Evolutionary conservation across 2,888 invertebrate species (phyloP).

Genomic region (Teleogryllus oceanicus): DNA sequence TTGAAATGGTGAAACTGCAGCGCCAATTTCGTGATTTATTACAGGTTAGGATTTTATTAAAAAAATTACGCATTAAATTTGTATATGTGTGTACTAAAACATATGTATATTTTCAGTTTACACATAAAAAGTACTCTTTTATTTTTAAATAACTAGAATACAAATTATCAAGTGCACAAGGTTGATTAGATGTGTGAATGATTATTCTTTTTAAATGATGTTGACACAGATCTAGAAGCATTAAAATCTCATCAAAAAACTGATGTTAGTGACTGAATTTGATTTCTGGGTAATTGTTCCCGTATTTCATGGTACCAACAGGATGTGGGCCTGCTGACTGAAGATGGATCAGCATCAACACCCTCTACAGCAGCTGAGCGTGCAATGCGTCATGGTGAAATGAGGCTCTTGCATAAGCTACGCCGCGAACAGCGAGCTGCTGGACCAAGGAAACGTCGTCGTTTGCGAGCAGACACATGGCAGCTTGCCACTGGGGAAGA

Average conservation of each 20-base stretch:
- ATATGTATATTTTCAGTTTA: no score
- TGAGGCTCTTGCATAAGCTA: constrained; percentile 64
- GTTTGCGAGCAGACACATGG: constrained; percentile 68
- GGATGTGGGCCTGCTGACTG: constrained; percentile 35
- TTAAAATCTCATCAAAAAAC: no score
- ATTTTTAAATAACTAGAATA: no score
- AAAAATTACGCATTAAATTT: no score
- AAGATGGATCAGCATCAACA: constrained; percentile 21
- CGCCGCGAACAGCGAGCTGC: constrained; percentile 72
- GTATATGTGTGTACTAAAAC: no score
- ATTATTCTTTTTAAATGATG: no score
- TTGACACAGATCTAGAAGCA: no score
- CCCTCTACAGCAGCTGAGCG: constrained; percentile 65
- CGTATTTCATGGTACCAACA: not conserved
- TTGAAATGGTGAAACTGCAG: constrained; percentile 91
- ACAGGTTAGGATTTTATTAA: constrained; percentile 51
- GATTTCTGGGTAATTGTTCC: no score
- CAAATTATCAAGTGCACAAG: no score
- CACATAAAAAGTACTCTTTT: no score
- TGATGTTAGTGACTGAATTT: no score
- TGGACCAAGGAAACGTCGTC: constrained; percentile 67
- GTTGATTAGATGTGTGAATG: no score
- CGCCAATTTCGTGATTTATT: constrained; percentile 83
- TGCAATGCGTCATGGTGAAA: constrained; percentile 81
- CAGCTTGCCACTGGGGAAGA: constrained; percentile 59